phyloP scores from a whole-genome alignment of 2,113 vertebrate species.

The Cottus gobio region DNA sequence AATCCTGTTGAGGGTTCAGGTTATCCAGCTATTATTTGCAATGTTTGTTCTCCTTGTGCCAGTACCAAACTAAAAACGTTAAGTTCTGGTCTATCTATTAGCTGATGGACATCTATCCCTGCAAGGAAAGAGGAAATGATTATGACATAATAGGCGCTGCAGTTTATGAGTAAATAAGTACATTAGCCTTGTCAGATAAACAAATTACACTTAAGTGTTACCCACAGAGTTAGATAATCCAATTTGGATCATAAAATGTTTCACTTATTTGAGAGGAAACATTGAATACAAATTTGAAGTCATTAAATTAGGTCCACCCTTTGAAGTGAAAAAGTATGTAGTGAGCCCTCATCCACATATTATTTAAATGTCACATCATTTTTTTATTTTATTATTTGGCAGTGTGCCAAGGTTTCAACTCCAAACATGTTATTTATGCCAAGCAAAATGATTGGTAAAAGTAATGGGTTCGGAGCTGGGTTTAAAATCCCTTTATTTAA shows the following conservation, averaged over 20 bases:
- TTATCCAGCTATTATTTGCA: slow-evolving; percentile 7
- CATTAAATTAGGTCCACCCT: background rate
- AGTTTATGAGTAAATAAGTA: slow-evolving; percentile 64
- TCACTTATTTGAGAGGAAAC: slow-evolving; percentile 28
- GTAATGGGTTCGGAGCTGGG: background rate
- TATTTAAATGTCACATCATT: no score
- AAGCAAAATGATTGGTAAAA: no score
- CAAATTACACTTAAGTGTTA: slow-evolving; percentile 72
- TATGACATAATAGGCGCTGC: slow-evolving; percentile 66
- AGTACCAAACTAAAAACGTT: slow-evolving; percentile 24
- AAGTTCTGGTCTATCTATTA: slow-evolving; percentile 51
- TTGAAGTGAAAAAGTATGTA: slow-evolving; percentile 16
- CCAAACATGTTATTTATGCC: no score
- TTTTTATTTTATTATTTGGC: no score
- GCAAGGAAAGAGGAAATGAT: slow-evolving; percentile 76
- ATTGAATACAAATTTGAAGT: background rate
- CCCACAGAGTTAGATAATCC: slow-evolving; percentile 54
- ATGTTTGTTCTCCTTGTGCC: slow-evolving; percentile 18
- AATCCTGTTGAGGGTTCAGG: background rate
- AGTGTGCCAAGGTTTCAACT: no score
- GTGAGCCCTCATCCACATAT: background rate
- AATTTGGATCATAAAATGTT: slow-evolving; percentile 21
- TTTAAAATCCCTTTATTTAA: background rate
- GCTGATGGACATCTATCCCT: slow-evolving; percentile 60
- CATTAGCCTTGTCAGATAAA: slow-evolving; percentile 74